Base-by-base conservation (phyloP, 1,140 invertebrate species). In the Apis dorsata region DNA sequence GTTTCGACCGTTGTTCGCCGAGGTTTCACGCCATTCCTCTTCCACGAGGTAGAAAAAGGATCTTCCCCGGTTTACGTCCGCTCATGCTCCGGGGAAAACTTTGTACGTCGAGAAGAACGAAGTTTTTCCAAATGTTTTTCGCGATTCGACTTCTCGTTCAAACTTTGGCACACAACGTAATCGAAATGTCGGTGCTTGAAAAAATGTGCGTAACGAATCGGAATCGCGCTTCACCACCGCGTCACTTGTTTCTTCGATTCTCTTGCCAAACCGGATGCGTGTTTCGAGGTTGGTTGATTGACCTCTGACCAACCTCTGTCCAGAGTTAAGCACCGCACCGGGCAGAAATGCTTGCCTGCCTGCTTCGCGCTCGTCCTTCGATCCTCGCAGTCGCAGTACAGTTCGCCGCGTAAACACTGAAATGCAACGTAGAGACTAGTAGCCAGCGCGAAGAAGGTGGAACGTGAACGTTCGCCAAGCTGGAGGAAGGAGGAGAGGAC, bases 381-480 rank as follows among this genome's bases (percentile, higher is more conserved):
- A 55, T 70, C 4, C 34, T 44, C 66, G 15, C 34, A 66, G 68
- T 53, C 53, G 65, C 81, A 53, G 72, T 59, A 55, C 84, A 7
- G 77, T 66, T 57, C 55, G 60, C 53, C 79, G 57, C 65, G 77
- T 74, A 68, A 86, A 49, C 87, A 85, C 87, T 88, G 87, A 82
- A 87, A 88, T 79, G 79, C 73, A 88, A 83, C 13, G 70, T 34
- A 62, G 79, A 72, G 15, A 70, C 79, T 88, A 73, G 86, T 88
- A 88, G 85, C 74, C 75, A 76, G 15, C 28, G 62, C 83, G 78
- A 62, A 59, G 57, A 74, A 81, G 66, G 53, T 75, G 66, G 72
- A n/a, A 57, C 77, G 70, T 69, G 71, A 65, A 75, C 65, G 66
- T 75, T 73, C 66, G 73, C 82, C 73, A 51, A 24, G 28, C 17